phyloP scores from a whole-genome alignment of 2,113 vertebrate genomes.

The Zosterops borbonicus region DNA sequence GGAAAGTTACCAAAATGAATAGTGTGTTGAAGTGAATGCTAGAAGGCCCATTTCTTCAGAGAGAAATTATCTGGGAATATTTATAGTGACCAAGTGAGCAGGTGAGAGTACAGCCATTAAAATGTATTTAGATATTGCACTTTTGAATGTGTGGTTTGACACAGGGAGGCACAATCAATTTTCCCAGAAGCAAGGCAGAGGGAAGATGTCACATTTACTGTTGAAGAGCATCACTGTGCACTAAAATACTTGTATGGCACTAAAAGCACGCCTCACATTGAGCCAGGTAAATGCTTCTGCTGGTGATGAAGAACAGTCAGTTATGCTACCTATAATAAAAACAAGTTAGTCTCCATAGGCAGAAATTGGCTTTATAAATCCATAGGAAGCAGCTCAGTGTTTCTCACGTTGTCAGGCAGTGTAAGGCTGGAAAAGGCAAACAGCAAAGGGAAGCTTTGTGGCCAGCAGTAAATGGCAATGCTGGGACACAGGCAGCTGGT shows the following conservation, averaged over 20 bases:
- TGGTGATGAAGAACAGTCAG: slow-evolving; percentile 18
- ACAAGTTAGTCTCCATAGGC: background rate
- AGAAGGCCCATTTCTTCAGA: background rate
- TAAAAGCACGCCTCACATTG: background rate
- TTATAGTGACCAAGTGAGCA: background rate
- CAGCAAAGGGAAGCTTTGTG: background rate
- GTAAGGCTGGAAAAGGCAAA: background rate
- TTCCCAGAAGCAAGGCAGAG: background rate
- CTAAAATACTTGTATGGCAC: background rate
- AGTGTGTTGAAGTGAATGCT: background rate
- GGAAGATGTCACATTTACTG: background rate
- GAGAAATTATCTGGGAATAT: background rate
- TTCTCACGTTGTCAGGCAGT: background rate
- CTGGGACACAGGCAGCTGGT: background rate
- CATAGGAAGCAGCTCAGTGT: background rate
- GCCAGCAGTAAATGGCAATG: background rate
- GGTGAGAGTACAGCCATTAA: background rate
- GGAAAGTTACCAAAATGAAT: background rate
- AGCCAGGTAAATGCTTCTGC: background rate
- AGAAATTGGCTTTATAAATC: slow-evolving; percentile 25
- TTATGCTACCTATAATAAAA: background rate
- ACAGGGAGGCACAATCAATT: background rate
- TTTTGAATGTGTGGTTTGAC: background rate
- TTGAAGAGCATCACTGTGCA: background rate
- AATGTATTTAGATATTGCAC: slow-evolving; percentile 1